These are phyloP conservation scores for Nylanderia fulva DNA, from an alignment of 1,140 invertebrate genomes.

Conservation along the genomic window DNA sequence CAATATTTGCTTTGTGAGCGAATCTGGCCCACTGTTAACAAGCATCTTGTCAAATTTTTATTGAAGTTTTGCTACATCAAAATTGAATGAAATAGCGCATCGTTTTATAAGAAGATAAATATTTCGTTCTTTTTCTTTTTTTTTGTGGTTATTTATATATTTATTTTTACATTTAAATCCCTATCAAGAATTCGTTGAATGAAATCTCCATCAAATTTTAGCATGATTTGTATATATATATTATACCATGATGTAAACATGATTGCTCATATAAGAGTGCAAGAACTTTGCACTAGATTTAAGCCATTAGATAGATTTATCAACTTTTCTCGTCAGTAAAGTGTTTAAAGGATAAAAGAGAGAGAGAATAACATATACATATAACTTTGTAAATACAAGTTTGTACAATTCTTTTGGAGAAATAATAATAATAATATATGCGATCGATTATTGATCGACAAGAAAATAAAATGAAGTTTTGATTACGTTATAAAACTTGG, in stretches of 20 bases:
- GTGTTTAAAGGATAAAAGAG: slow-evolving; percentile 64
- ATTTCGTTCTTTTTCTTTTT: slow-evolving; percentile 35
- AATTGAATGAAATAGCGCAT: slow-evolving; percentile 27
- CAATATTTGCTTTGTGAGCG: slow-evolving; percentile 25
- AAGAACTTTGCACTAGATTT: slow-evolving; percentile 57
- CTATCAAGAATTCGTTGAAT: slow-evolving; percentile 12
- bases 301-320: slow-evolving; percentile 60
- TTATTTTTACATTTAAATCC: slow-evolving; percentile 31
- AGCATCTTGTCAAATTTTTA: slow-evolving; percentile 34
- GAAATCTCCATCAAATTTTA: slow-evolving; percentile 22
- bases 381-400: slow-evolving; percentile 76
- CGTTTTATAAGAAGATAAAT: background rate
- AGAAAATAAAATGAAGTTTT: slow-evolving; percentile 79
- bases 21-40: slow-evolving; percentile 14
- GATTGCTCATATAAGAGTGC: slow-evolving; percentile 41
- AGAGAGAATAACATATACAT: slow-evolving; percentile 61
- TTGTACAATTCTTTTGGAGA: slow-evolving; percentile 75
- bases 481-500: slow-evolving; percentile 74
- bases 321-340: slow-evolving; percentile 63
- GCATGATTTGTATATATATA: slow-evolving; percentile 49
- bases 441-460: slow-evolving; percentile 71
- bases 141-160: slow-evolving; percentile 16
- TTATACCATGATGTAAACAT: slow-evolving; percentile 39
- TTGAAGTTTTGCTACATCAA: background rate
- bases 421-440: slow-evolving; percentile 67